These are phyloP conservation scores for Zosterops japonicus DNA, from an alignment of 2,113 vertebrate species.

Conservation along the genomic window DNA sequence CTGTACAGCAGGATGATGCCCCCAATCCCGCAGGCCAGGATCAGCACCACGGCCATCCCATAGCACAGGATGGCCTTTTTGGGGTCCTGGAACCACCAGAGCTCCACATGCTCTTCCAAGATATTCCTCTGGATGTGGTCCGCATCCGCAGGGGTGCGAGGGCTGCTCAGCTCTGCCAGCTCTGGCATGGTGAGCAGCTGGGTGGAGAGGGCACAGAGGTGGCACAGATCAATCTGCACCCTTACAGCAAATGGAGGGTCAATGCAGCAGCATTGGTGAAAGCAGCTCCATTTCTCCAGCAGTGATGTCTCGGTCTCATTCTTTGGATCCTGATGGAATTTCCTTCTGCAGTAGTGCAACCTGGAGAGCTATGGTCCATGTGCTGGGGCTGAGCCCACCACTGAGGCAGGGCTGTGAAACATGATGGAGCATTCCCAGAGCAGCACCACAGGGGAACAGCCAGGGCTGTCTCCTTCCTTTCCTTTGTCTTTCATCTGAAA, in stretches of 20 bases:
- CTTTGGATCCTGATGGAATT: not conserved
- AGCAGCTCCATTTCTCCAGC: not conserved
- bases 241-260: not conserved
- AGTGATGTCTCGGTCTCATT: not conserved
- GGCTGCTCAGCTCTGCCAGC: conserved; percentile 75
- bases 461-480: not conserved
- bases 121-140: conserved; percentile 84
- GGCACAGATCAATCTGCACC: not conserved
- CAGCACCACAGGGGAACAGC: not conserved
- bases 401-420: not conserved
- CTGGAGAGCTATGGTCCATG: not conserved
- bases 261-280: not conserved
- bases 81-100: conserved; percentile 97
- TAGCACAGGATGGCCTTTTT: conserved; percentile 91
- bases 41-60: conserved; percentile 83
- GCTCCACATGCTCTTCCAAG: conserved; percentile 93
- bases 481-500: conserved; percentile 21
- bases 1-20: conserved; percentile 91
- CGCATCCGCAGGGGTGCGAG: conserved; percentile 56
- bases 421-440: not conserved
- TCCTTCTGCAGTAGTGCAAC: not conserved
- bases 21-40: conserved; percentile 87
- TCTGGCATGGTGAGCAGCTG: conserved; percentile 75
- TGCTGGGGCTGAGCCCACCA: not conserved
- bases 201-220: not conserved